Conservation (phyloP, 2,113 vertebrate species). For the Rallus limicola region DNA sequence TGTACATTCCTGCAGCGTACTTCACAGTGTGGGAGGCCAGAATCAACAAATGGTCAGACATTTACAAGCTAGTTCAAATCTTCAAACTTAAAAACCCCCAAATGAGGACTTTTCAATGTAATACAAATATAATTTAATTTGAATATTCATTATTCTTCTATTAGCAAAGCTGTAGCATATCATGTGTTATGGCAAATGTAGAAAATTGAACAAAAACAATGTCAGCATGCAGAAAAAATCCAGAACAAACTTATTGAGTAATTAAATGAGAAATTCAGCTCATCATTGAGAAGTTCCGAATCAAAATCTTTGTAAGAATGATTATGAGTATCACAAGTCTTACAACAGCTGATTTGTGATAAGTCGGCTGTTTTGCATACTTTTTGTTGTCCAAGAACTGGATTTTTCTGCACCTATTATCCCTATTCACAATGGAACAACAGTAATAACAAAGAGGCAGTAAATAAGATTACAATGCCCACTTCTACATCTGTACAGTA, state of each 20-base stretch:
- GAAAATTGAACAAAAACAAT: background rate
- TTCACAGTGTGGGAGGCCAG: background rate
- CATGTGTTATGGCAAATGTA: background rate
- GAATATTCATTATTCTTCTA: background rate
- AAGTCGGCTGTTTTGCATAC: too few relatives aligned
- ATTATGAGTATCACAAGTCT: background rate
- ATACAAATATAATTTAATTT: background rate
- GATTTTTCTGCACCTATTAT: too few relatives aligned
- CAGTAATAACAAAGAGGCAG: too few relatives aligned
- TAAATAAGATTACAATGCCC: too few relatives aligned
- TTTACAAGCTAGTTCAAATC: background rate
- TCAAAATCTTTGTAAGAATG: background rate
- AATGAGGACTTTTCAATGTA: background rate
- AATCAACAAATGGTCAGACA: background rate
- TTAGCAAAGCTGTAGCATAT: background rate
- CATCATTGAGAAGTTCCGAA: background rate
- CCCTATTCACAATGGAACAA: too few relatives aligned
- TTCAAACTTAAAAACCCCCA: background rate
- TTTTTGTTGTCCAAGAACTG: too few relatives aligned
- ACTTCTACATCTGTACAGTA: too few relatives aligned
- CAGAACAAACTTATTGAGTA: background rate
- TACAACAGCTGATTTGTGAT: background rate
- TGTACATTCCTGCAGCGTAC: background rate
- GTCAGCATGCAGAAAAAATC: background rate
- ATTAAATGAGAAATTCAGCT: background rate